Conservation (phyloP, 1,140 invertebrate species). For the Plutomurus gul region DNA sequence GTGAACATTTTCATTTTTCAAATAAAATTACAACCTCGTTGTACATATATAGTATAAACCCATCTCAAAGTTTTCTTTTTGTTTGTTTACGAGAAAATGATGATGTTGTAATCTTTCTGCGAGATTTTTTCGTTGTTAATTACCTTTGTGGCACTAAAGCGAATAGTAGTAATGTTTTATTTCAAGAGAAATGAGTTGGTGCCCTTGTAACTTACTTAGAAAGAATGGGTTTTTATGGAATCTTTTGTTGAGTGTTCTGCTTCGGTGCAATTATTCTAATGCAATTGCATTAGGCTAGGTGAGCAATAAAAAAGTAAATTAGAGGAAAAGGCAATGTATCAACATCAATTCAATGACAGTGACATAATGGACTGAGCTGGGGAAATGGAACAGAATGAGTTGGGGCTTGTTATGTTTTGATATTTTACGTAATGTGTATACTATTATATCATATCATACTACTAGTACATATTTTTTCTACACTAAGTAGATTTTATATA, state of each 20-base stretch:
- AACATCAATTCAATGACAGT: slow-evolving; percentile 36
- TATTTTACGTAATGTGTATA: background rate
- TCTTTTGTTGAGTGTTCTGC: background rate
- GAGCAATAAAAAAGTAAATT: slow-evolving; percentile 7
- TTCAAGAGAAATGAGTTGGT: background rate
- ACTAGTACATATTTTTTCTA: no score
- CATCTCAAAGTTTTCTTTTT: no score
- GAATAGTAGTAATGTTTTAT: background rate
- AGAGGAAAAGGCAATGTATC: slow-evolving; percentile 32
- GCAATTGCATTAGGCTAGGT: slow-evolving; percentile 26
- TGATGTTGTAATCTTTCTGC: background rate
- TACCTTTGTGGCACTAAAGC: background rate
- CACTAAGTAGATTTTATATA: no score
- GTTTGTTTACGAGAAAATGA: no score
- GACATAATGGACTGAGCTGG: slow-evolving; percentile 36
- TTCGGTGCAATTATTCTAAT: slow-evolving; percentile 27
- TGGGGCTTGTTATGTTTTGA: slow-evolving; percentile 32
- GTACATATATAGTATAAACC: no score
- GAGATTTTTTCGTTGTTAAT: slow-evolving; percentile 8
- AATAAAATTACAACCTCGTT: no score
- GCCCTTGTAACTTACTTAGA: slow-evolving; percentile 5
- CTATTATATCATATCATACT: background rate
- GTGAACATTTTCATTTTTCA: no score
- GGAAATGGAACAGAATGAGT: slow-evolving; percentile 39
- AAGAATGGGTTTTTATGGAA: background rate